Conservation (phyloP, 2,797 vertebrate species). For the Chiloscyllium punctatum region DNA sequence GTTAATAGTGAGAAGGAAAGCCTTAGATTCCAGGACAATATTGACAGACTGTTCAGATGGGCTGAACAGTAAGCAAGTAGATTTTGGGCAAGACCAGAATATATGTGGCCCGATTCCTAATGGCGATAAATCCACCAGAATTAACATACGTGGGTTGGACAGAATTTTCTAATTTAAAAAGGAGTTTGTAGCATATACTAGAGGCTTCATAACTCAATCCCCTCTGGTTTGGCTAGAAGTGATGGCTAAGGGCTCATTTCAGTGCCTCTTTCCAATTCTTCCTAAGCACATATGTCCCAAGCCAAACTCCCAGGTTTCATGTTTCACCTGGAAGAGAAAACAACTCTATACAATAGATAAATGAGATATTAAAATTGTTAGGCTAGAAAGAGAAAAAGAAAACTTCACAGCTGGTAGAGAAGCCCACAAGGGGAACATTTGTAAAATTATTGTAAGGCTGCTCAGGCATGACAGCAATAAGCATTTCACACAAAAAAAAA, state of each 20-base stretch:
- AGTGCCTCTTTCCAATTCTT: background rate
- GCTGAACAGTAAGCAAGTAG: no score
- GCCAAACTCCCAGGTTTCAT: no score
- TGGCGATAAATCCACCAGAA: background rate
- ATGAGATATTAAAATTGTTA: background rate
- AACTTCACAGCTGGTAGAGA: background rate
- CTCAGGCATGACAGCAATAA: no score
- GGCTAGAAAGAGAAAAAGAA: no score
- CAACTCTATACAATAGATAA: background rate
- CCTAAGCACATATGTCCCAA: background rate
- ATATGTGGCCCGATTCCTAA: background rate
- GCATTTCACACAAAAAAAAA: no score
- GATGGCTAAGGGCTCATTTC: background rate
- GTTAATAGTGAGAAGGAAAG: no score
- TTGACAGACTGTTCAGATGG: no score
- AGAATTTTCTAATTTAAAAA: background rate
- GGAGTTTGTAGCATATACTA: background rate
- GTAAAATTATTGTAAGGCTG: background rate
- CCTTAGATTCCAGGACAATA: no score
- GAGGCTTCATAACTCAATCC: background rate
- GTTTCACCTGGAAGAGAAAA: no score
- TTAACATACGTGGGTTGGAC: background rate
- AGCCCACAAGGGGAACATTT: background rate
- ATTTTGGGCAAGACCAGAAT: background rate
- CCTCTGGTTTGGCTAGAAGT: background rate